A percentile compares a stretch with the other conserved stretches of the same genome.
phyloP scores from a whole-genome alignment of 2,888 invertebrate genomes.

The Pyrgus malvae region DNA sequence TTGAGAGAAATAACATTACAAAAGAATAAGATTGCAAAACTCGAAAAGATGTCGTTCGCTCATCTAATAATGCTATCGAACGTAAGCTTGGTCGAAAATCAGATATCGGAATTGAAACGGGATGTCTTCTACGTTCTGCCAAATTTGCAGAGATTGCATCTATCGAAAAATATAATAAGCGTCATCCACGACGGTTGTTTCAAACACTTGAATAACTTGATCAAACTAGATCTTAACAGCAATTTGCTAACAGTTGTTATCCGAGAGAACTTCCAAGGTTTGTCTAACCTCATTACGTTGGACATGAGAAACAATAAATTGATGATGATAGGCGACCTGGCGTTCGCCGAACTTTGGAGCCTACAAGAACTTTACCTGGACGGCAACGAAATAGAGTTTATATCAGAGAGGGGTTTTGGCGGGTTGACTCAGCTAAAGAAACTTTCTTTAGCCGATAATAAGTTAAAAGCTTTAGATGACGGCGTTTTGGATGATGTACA shows the following conservation, averaged over 20 bases:
- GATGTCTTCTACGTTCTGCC: constrained; percentile 90
- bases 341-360: constrained; percentile 90
- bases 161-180: constrained; percentile 93
- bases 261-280: constrained; percentile 88
- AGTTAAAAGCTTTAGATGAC: constrained; percentile 85
- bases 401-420: constrained; percentile 89
- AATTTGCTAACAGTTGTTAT: constrained; percentile 89
- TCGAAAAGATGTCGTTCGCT: constrained; percentile 88
- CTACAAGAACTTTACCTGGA: constrained; percentile 87
- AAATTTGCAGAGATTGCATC: constrained; percentile 86
- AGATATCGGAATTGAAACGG: constrained; percentile 87
- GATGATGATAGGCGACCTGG: constrained; percentile 90
- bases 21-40: constrained; percentile 86
- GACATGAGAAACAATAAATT: constrained; percentile 90
- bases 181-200: constrained; percentile 93
- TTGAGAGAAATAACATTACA: constrained; percentile 86
- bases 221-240: constrained; percentile 89
- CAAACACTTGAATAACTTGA: constrained; percentile 86
- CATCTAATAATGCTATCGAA: constrained; percentile 87
- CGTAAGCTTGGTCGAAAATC: constrained; percentile 88
- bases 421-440: constrained; percentile 88
- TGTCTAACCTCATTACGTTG: constrained; percentile 86
- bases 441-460: constrained; percentile 88
- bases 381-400: constrained; percentile 86
- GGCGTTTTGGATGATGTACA: constrained; percentile 87